Percentiles rank a stretch among this genome's conserved stretches.
phyloP scores from a whole-genome alignment of 2,113 vertebrate species.

The Canis aureus region DNA sequence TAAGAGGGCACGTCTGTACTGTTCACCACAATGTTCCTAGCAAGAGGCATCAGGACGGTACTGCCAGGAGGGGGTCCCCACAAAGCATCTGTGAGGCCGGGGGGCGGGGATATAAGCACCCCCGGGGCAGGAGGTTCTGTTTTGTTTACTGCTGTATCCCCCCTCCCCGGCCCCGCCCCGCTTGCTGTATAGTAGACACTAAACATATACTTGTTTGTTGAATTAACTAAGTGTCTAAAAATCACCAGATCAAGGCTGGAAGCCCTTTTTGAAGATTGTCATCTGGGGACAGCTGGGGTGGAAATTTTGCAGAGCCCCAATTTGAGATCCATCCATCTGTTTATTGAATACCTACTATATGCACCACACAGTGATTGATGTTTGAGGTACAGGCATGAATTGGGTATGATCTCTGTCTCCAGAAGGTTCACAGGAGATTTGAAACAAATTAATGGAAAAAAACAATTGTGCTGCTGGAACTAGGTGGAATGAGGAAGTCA shows the following conservation, averaged over 20 bases:
- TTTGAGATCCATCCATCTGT: not conserved
- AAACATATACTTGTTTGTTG: not conserved
- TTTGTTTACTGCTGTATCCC: not conserved
- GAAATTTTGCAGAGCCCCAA: not conserved
- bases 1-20: not conserved
- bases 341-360: not conserved
- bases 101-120: not conserved
- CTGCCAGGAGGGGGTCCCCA: not conserved
- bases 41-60: not conserved
- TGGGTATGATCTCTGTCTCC: not conserved
- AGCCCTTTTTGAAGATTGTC: not conserved
- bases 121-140: too few relatives aligned
- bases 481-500: not conserved
- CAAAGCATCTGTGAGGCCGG: not conserved
- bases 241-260: not conserved
- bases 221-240: not conserved
- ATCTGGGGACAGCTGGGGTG: not conserved
- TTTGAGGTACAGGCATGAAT: not conserved
- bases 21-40: not conserved
- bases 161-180: rapidly evolving
- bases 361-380: not conserved
- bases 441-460: not conserved
- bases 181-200: not conserved
- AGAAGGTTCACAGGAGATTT: not conserved
- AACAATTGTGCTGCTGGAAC: not conserved